A percentile compares a stretch with the other conserved stretches of the same genome.
Conservation (phyloP, 30 jellyfish, hydroid and myxozoan species). For the Chrysaora quinquecirrha region DNA sequence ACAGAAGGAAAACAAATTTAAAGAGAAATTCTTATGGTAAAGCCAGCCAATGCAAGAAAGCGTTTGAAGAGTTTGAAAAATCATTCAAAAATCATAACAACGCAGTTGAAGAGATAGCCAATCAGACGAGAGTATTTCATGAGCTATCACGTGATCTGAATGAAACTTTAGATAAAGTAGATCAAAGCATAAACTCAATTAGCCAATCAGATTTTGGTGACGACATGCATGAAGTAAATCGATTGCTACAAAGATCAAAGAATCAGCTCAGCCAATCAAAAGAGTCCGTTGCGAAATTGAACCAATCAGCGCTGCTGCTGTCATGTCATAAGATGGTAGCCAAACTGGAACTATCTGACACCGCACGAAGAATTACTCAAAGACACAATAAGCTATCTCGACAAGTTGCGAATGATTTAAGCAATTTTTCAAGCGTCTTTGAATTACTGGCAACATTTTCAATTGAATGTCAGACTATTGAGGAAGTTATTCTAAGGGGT, state of each 20-base stretch:
- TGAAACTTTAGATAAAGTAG: not conserved
- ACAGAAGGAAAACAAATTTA: not conserved
- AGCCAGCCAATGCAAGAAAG: not conserved
- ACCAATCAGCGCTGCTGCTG: slow-evolving; percentile 12
- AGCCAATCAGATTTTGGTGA: not conserved
- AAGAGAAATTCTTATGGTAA: not conserved
- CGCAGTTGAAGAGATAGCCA: not conserved
- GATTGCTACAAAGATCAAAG: not conserved
- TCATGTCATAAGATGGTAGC: slow-evolving; percentile 17
- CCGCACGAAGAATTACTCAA: slow-evolving; percentile 19
- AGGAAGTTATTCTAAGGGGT: slow-evolving; percentile 26
- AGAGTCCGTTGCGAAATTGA: not conserved
- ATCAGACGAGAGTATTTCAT: not conserved
- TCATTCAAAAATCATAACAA: not conserved
- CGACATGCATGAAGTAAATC: not conserved
- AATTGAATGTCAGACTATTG: slow-evolving; percentile 22
- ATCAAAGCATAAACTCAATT: not conserved
- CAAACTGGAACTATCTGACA: not conserved
- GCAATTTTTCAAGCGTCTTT: not conserved
- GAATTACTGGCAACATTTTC: slow-evolving; percentile 28
- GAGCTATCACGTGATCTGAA: not conserved
- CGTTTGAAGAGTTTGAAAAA: not conserved
- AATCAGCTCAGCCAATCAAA: slow-evolving; percentile 1
- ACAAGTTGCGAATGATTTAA: slow-evolving; percentile 26
- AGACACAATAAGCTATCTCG: slow-evolving; percentile 3